Evolutionary conservation across 2,888 invertebrate genomes (phyloP).

Genomic region (Cantharis rustica): DNA sequence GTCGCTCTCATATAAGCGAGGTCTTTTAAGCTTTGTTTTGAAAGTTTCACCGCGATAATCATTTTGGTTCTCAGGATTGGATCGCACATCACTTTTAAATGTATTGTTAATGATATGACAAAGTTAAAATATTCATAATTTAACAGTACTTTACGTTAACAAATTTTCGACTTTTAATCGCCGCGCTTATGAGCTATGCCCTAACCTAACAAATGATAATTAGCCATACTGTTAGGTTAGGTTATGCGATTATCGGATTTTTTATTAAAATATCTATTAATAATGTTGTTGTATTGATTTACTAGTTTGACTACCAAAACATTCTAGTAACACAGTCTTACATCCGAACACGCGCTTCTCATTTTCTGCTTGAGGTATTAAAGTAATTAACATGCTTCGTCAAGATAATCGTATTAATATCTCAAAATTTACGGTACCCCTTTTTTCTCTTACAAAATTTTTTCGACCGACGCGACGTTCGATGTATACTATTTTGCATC

Average conservation of each 20-base stretch:
- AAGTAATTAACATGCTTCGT: neutral
- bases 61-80: conserved; percentile 24
- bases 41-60: conserved; percentile 29
- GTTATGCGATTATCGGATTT: neutral
- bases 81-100: conserved; percentile 10
- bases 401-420: neutral
- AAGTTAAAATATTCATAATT: conserved; percentile 2
- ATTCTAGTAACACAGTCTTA: neutral
- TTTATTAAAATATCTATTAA: neutral
- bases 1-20: conserved; percentile 44
- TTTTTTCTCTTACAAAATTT: neutral
- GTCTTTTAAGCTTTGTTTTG: conserved; percentile 39
- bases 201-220: neutral
- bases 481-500: neutral
- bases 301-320: neutral
- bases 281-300: neutral
- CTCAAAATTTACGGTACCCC: neutral
- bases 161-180: neutral
- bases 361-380: neutral
- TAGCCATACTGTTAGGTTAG: neutral
- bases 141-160: neutral
- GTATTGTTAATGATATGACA: conserved; percentile 5
- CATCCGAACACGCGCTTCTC: neutral
- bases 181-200: neutral
- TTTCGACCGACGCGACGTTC: neutral